Evolutionary conservation across 1,140 invertebrate genomes (phyloP).

Genomic region (Lineus longissimus): DNA sequence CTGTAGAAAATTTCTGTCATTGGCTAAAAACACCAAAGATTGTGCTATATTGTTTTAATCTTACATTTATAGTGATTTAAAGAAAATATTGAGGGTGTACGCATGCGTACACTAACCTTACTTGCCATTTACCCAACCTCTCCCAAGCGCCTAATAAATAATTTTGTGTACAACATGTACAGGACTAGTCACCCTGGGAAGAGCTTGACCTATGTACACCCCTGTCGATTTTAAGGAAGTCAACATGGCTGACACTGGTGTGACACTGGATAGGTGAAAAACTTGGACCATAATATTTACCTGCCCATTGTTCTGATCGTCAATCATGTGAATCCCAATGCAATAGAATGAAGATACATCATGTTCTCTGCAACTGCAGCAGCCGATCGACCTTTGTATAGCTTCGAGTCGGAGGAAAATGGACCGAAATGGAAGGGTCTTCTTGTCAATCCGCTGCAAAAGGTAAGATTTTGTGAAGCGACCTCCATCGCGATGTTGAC

Average conservation of each 20-base stretch:
- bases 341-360: slow-evolving; percentile 16
- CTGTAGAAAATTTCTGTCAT: no score
- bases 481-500: no score
- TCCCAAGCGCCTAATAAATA: no score
- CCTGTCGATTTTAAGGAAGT: background rate
- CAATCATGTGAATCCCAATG: background rate
- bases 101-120: no score
- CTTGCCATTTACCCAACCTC: no score
- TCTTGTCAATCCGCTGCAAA: slow-evolving; percentile 65
- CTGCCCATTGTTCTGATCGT: background rate
- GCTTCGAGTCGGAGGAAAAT: slow-evolving; percentile 84
- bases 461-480: slow-evolving; percentile 42
- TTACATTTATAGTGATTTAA: no score
- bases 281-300: background rate
- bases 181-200: background rate
- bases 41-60: no score
- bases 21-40: no score
- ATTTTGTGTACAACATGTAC: background rate
- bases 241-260: slow-evolving; percentile 5
- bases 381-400: slow-evolving; percentile 58
- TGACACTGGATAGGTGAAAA: background rate
- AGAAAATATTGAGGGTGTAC: no score
- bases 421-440: slow-evolving; percentile 83
- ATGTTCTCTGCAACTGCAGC: slow-evolving; percentile 37
- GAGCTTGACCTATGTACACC: background rate